Evolutionary conservation across 2,113 vertebrate genomes (phyloP).

Genomic region (Carettochelys insculpta): DNA sequence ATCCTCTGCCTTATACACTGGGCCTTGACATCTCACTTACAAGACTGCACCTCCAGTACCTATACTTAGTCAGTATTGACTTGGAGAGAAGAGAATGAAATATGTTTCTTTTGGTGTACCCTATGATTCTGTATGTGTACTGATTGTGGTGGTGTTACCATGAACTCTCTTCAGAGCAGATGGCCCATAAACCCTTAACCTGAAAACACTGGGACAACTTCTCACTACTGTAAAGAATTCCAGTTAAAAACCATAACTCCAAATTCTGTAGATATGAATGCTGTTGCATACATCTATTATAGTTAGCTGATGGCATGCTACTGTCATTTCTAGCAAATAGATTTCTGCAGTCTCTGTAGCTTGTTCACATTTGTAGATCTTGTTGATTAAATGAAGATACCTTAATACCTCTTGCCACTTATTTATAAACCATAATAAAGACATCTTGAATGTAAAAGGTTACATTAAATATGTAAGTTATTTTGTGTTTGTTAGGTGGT

Average conservation of each 20-base stretch:
- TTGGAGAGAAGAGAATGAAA: neutral
- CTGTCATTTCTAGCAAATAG: neutral
- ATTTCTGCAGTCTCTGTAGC: neutral
- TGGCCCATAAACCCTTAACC: neutral
- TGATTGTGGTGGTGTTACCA: neutral
- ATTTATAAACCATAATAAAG: neutral
- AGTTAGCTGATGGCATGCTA: neutral
- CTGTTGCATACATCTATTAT: neutral
- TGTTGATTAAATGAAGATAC: rapidly evolving
- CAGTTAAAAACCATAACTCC: neutral
- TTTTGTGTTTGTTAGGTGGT: conserved; percentile 81
- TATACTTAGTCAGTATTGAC: neutral
- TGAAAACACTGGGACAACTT: neutral
- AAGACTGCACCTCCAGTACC: neutral
- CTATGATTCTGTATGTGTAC: neutral
- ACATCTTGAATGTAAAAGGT: neutral
- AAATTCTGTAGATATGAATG: neutral
- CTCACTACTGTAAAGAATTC: neutral
- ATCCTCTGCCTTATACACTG: neutral
- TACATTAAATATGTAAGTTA: neutral
- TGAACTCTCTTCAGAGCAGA: neutral
- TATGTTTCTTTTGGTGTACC: rapidly evolving
- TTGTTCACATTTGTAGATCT: neutral
- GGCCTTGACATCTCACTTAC: neutral
- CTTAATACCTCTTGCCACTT: neutral